Percentiles rank a stretch among this genome's conserved stretches.
phyloP scores from a whole-genome alignment of 2,113 vertebrate genomes.

The Callopanchax toddi region DNA sequence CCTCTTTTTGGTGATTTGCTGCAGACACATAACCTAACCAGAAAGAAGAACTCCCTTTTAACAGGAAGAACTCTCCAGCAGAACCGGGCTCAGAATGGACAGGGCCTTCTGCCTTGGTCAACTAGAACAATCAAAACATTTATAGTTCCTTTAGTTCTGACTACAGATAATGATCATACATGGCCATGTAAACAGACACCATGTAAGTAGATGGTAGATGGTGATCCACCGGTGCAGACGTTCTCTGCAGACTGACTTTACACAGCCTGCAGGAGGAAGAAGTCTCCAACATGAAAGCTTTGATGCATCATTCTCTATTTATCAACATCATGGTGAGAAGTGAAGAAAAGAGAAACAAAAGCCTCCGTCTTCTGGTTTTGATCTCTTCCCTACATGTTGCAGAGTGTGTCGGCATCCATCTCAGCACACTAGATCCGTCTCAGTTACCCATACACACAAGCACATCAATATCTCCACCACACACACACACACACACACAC shows the following conservation, averaged over 20 bases:
- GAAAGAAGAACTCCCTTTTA: no score
- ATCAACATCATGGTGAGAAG: conserved; percentile 27
- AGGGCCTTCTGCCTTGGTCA: no score
- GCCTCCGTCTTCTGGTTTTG: conserved; percentile 41
- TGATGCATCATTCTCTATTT: neutral
- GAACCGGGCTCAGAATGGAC: no score
- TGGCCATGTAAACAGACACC: neutral
- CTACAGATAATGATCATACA: no score
- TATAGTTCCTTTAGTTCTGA: no score
- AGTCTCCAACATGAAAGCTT: conserved; percentile 11
- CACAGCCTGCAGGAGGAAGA: conserved; percentile 15
- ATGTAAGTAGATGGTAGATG: neutral
- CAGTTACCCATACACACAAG: neutral
- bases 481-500: conserved; percentile 7
- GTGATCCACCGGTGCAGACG: neutral
- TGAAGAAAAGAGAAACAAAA: conserved; percentile 23
- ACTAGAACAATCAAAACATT: no score
- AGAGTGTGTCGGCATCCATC: conserved; percentile 40
- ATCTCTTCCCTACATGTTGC: conserved; percentile 41
- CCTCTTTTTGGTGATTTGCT: no score
- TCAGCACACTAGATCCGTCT: conserved; percentile 22
- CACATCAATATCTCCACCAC: neutral
- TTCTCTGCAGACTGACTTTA: conserved; percentile 1
- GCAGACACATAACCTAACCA: no score
- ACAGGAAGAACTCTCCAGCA: no score